Evolutionary conservation across 2,888 invertebrate genomes (phyloP).

Genomic region (Rosalia funebris): DNA sequence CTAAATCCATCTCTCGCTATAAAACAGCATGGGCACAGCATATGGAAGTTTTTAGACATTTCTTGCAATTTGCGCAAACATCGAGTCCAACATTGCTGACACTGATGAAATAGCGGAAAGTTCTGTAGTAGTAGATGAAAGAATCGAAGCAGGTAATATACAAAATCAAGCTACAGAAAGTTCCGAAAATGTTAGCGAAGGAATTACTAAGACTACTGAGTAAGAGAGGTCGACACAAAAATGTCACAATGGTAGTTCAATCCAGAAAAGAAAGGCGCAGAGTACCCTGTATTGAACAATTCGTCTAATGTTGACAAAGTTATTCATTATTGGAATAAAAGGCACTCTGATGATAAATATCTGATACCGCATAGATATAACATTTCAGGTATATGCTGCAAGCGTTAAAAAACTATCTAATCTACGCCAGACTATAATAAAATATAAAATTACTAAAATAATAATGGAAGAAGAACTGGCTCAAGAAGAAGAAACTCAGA

Average conservation of each 20-base stretch:
- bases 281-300: constrained; percentile 1
- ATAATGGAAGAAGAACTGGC: constrained; percentile 33
- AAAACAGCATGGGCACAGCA: constrained; percentile 22
- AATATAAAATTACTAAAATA: constrained; percentile 30
- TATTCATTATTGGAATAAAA: neutral
- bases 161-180: constrained; percentile 1
- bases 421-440: constrained; percentile 27
- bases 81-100: constrained; percentile 7
- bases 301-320: neutral
- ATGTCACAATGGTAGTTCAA: neutral
- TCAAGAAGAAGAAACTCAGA: constrained; percentile 26
- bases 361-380: constrained; percentile 5
- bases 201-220: constrained; percentile 7
- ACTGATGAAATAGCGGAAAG: neutral
- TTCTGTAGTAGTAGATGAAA: constrained; percentile 2
- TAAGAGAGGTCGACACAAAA: neutral
- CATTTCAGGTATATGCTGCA: constrained; percentile 11
- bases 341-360: neutral
- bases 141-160: neutral
- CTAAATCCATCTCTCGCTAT: constrained; percentile 8
- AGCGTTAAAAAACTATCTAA: constrained; percentile 27
- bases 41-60: constrained; percentile 16
- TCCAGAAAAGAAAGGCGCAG: constrained; percentile 5
- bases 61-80: constrained; percentile 17
- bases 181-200: constrained; percentile 7